Conservation (phyloP, 2,797 vertebrate genomes). For the Sebastes umbrosus region DNA sequence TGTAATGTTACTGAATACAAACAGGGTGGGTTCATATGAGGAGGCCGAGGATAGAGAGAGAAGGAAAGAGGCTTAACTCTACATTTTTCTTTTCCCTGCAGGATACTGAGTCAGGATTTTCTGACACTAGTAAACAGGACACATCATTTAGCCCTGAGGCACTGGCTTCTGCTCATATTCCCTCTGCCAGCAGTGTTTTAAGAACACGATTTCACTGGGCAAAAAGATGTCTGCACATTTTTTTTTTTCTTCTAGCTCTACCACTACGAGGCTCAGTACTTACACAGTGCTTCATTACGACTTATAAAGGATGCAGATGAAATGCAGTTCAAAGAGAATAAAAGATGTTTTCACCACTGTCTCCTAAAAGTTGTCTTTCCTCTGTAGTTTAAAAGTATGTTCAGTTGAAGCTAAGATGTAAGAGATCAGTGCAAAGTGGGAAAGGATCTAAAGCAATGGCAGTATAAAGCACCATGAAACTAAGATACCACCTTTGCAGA, state of each 20-base stretch:
- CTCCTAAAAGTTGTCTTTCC: neutral
- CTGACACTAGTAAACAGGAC: conserved; percentile 21
- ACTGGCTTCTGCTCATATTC: neutral
- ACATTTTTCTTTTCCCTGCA: neutral
- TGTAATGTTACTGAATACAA: neutral
- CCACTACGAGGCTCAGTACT: neutral
- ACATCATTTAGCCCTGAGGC: conserved; percentile 37
- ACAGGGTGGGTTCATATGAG: conserved; percentile 7
- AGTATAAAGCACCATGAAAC: too few species aligned
- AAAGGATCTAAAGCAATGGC: neutral
- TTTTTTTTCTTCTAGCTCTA: neutral
- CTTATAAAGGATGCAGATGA: neutral
- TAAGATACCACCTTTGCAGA: too few species aligned
- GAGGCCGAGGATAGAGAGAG: conserved; percentile 2
- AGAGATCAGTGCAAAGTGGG: neutral
- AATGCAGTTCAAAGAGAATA: neutral
- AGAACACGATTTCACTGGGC: neutral
- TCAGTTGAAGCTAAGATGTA: neutral
- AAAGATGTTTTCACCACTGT: neutral
- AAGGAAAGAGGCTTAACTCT: neutral
- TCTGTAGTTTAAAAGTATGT: neutral
- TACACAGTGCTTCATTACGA: neutral
- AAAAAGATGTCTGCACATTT: neutral
- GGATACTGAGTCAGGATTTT: conserved; percentile 13
- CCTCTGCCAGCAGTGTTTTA: neutral